phyloP scores from a whole-genome alignment of 2,888 invertebrate genomes.

The Lacanobia wlatinum region DNA sequence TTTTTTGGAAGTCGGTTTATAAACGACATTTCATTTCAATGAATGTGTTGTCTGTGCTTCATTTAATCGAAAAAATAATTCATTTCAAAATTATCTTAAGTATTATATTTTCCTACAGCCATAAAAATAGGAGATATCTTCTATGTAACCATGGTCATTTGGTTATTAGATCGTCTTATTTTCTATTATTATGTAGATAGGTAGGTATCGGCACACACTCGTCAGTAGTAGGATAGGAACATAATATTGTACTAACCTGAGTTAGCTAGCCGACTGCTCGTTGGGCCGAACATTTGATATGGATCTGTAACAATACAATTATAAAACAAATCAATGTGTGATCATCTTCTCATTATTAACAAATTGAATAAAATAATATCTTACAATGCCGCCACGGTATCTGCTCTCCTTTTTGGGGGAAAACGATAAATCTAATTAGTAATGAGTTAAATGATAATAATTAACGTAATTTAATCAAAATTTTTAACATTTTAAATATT shows the following conservation, averaged over 20 bases:
- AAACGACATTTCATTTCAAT: background rate
- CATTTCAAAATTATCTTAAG: too few species aligned
- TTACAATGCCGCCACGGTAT: constrained; percentile 53
- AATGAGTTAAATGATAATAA: constrained; percentile 6
- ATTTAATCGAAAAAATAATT: too few species aligned
- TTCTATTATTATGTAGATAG: too few species aligned
- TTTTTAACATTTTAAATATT: background rate
- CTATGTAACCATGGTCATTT: too few species aligned
- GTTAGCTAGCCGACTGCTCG: constrained; percentile 98
- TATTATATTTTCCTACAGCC: too few species aligned
- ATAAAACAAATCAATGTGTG: constrained; percentile 40
- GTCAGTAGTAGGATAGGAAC: background rate
- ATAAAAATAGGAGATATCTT: too few species aligned
- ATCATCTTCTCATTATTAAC: constrained; percentile 15
- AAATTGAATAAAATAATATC: constrained; percentile 47
- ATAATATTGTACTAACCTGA: constrained; percentile 91
- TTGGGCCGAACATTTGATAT: constrained; percentile 99
- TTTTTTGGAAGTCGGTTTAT: too few species aligned
- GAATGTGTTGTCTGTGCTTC: background rate
- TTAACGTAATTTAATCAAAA: constrained; percentile 4
- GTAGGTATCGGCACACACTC: too few species aligned
- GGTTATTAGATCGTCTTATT: too few species aligned
- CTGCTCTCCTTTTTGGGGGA: constrained; percentile 51
- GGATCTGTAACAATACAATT: constrained; percentile 95
- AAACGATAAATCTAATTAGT: constrained; percentile 56